Conservation (phyloP, 2,888 invertebrate genomes). For the Callyntrura sp. region DNA sequence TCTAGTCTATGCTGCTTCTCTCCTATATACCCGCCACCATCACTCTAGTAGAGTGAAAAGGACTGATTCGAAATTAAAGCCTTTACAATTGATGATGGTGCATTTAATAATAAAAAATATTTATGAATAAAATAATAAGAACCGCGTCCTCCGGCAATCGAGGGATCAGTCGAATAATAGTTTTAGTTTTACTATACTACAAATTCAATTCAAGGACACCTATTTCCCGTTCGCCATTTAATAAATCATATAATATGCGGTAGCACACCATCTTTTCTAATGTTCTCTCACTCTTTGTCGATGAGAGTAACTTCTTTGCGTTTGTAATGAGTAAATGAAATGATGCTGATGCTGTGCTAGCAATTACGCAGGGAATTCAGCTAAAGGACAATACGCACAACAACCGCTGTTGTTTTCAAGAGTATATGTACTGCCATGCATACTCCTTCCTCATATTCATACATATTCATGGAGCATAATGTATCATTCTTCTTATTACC, state of each 20-base stretch:
- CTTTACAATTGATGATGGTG: slow-evolving; percentile 50
- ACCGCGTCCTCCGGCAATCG: slow-evolving; percentile 39
- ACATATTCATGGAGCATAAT: slow-evolving; percentile 39
- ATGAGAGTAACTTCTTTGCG: too few relatives aligned
- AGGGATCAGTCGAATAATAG: slow-evolving; percentile 15
- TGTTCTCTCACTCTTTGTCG: too few relatives aligned
- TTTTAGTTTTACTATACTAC: background rate
- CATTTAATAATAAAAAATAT: slow-evolving; percentile 52
- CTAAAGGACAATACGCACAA: too few relatives aligned
- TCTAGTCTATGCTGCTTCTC: too few relatives aligned
- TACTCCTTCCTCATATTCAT: background rate
- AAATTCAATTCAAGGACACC: slow-evolving; percentile 54
- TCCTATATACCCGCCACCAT: too few relatives aligned
- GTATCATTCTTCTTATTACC: slow-evolving; percentile 22
- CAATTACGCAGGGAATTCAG: too few relatives aligned
- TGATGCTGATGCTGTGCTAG: background rate
- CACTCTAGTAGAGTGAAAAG: background rate
- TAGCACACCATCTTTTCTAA: too few relatives aligned
- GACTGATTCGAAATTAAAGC: slow-evolving; percentile 62
- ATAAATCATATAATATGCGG: background rate
- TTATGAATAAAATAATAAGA: slow-evolving; percentile 37
- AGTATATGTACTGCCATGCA: too few relatives aligned
- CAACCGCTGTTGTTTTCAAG: background rate
- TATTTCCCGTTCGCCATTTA: background rate
- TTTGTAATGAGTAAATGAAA: too few relatives aligned